Conservation (phyloP, 1,140 invertebrate species). For the Drosophila nannoptera region DNA sequence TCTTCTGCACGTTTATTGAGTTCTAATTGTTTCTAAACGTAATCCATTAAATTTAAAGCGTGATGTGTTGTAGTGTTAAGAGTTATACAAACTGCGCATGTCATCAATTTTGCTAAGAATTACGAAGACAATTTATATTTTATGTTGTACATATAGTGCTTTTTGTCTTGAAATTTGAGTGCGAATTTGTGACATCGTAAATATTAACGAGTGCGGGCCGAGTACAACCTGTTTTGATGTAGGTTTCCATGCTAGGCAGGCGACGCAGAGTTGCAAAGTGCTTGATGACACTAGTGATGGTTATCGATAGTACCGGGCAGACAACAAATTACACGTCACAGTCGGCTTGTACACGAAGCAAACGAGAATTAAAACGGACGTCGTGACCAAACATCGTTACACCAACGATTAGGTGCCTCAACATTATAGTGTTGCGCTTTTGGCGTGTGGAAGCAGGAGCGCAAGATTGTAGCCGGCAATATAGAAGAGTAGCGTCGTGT, state of each 20-base stretch:
- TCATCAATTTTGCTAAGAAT: neutral
- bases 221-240: conserved; percentile 2
- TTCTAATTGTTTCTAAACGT: neutral
- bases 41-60: neutral
- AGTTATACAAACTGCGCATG: conserved; percentile 4
- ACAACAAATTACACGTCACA: conserved; percentile 49
- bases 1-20: neutral
- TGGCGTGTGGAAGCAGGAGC: conserved; percentile 43
- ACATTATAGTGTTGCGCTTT: conserved; percentile 55
- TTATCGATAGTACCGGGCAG: conserved; percentile 28
- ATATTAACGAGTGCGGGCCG: neutral
- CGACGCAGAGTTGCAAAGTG: conserved; percentile 20
- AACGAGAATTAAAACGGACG: conserved; percentile 29
- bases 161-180: neutral
- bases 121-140: neutral
- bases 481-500: conserved; percentile 1
- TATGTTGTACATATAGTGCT: neutral
- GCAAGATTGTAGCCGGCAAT: conserved; percentile 49
- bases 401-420: conserved; percentile 36
- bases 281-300: neutral
- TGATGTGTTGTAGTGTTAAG: too few relatives aligned
- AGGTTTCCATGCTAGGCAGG: neutral
- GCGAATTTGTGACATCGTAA: conserved; percentile 6
- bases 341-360: conserved; percentile 36
- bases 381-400: conserved; percentile 30